Evolutionary conservation across 1,140 invertebrate genomes (phyloP).

Genomic region (Telenomus remus): DNA sequence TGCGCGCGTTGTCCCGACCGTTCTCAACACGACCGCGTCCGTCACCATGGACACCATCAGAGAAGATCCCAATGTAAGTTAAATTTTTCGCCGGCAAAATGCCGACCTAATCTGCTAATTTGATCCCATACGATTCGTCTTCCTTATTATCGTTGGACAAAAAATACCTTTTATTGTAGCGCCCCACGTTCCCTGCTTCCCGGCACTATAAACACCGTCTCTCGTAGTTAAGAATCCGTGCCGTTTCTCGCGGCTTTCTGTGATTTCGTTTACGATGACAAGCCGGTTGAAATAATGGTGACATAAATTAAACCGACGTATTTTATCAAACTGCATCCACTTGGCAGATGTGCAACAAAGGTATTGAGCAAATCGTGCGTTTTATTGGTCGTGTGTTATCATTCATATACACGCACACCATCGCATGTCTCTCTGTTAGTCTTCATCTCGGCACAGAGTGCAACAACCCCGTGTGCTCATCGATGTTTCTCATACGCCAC

Average conservation of each 20-base stretch:
- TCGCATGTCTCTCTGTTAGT: conserved; percentile 50
- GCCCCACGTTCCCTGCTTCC: too few relatives aligned
- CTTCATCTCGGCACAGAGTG: conserved; percentile 25
- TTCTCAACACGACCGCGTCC: conserved; percentile 65
- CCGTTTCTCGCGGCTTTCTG: background rate
- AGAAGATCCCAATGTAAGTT: conserved; percentile 88
- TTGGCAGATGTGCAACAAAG: conserved; percentile 68
- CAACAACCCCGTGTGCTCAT: conserved; percentile 32
- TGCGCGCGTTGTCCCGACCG: conserved; percentile 57
- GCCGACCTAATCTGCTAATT: background rate
- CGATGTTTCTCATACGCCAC: conserved; percentile 22
- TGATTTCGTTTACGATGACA: background rate
- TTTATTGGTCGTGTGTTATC: conserved; percentile 54
- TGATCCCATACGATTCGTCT: background rate
- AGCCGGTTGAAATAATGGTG: background rate
- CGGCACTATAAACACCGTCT: too few relatives aligned
- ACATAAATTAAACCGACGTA: conserved; percentile 30
- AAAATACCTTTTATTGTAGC: too few relatives aligned
- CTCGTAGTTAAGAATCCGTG: too few relatives aligned
- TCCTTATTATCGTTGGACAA: background rate
- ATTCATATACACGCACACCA: conserved; percentile 47
- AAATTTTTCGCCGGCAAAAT: conserved; percentile 31
- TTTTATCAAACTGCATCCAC: conserved; percentile 65
- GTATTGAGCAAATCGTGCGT: conserved; percentile 54
- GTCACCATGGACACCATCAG: conserved; percentile 79